phyloP scores from a whole-genome alignment of 2,113 vertebrate genomes.

The Bufo gargarizans region DNA sequence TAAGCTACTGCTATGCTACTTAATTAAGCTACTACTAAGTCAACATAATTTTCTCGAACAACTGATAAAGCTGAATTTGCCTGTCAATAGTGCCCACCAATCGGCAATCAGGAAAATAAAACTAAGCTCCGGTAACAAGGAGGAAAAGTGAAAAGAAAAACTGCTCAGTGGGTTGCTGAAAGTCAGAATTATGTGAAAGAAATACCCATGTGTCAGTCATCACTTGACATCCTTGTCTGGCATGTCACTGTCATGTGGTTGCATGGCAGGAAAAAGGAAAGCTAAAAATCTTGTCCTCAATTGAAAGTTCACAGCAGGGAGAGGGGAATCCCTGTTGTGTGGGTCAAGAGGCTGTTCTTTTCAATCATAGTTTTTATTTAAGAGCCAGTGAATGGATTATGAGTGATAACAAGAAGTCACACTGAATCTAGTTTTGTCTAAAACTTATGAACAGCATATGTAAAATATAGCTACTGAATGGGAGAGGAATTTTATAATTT shows the following conservation, averaged over 20 bases:
- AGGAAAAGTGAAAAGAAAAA: conserved; percentile 26
- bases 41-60: conserved; percentile 28
- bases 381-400: conserved; percentile 44
- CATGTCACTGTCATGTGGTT: conserved; percentile 45
- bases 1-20: conserved; percentile 26
- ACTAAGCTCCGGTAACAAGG: background rate
- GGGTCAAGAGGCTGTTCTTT: conserved; percentile 50
- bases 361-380: conserved; percentile 44
- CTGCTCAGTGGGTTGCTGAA: conserved; percentile 37
- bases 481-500: background rate
- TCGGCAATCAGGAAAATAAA: conserved; percentile 4
- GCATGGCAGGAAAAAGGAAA: conserved; percentile 41
- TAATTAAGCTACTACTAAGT: conserved; percentile 26
- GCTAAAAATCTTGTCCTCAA: conserved; percentile 42
- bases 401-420: conserved; percentile 42
- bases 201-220: conserved; percentile 43
- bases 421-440: conserved; percentile 3
- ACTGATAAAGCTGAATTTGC: background rate
- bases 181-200: conserved; percentile 41
- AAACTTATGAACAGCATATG: background rate
- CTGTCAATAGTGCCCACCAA: conserved; percentile 16
- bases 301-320: conserved; percentile 39
- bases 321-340: conserved; percentile 40
- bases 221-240: conserved; percentile 42
- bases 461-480: background rate